phyloP scores from a whole-genome alignment of 2,888 invertebrate species.

The Pogonocherus hispidulus region DNA sequence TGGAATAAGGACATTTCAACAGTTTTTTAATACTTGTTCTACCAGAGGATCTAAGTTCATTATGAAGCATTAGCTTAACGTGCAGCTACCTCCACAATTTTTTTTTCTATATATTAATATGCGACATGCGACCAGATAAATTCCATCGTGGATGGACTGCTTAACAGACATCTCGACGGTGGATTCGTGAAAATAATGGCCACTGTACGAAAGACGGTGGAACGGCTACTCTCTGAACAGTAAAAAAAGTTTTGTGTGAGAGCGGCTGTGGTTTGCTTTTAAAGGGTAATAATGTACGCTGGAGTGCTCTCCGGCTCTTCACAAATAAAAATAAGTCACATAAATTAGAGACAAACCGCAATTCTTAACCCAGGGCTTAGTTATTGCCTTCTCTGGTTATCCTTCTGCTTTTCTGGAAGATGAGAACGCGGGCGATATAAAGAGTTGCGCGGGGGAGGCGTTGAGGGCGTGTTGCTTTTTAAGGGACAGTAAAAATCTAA shows the following conservation, averaged over 20 bases:
- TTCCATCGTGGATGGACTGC: too few relatives aligned
- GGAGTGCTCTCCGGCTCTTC: neutral
- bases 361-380: neutral
- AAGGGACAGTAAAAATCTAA: neutral
- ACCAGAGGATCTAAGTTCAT: too few relatives aligned
- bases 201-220: neutral
- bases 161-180: neutral
- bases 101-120: too few relatives aligned
- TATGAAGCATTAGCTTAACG: too few relatives aligned
- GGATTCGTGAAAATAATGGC: neutral
- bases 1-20: too few relatives aligned
- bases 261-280: neutral
- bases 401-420: too few relatives aligned
- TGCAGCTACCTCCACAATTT: too few relatives aligned
- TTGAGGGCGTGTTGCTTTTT: neutral
- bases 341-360: neutral
- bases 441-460: neutral
- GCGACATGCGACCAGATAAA: too few relatives aligned
- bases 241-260: neutral
- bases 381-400: neutral
- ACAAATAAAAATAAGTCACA: neutral
- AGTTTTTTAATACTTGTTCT: too few relatives aligned
- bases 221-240: neutral
- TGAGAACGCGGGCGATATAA: too few relatives aligned
- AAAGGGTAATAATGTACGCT: neutral